Conservation (phyloP, 2,888 invertebrate species). For the Parascotia fuliginaria region DNA sequence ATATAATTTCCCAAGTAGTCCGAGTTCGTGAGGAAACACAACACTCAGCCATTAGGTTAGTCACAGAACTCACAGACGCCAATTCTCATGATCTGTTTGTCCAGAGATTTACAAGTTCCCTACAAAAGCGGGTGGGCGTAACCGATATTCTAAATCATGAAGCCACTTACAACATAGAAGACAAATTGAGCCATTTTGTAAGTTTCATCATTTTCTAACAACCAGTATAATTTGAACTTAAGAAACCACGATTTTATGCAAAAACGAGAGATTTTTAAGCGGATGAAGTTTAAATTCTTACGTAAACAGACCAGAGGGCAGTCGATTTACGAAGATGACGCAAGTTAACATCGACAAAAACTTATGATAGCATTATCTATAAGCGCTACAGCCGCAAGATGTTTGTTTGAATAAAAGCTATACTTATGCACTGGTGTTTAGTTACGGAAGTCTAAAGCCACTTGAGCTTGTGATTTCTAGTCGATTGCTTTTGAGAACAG, state of each 20-base stretch:
- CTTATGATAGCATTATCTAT: conserved; percentile 44
- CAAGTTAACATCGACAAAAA: conserved; percentile 40
- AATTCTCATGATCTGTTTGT: conserved; percentile 57
- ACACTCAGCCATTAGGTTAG: conserved; percentile 44
- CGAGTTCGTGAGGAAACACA: conserved; percentile 27
- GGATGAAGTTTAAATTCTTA: conserved; percentile 24
- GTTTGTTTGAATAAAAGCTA: conserved; percentile 38
- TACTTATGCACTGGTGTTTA: conserved; percentile 30
- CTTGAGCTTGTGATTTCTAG: conserved; percentile 38
- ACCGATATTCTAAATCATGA: conserved; percentile 69
- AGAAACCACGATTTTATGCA: conserved; percentile 13
- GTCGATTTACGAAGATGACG: conserved; percentile 41
- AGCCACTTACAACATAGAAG: conserved; percentile 66
- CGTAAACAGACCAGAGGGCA: conserved; percentile 30
- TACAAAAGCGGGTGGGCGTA: conserved; percentile 66
- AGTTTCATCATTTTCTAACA: conserved; percentile 57
- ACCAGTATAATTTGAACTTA: conserved; percentile 35
- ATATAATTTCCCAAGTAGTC: conserved; percentile 17
- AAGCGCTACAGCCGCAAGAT: conserved; percentile 30
- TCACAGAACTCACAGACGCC: conserved; percentile 57
- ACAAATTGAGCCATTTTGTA: conserved; percentile 75
- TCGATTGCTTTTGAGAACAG: conserved; percentile 22
- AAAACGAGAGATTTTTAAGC: conserved; percentile 13
- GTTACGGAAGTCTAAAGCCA: conserved; percentile 40
- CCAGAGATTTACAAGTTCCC: conserved; percentile 71